These are phyloP conservation scores for Kuschelorhynchus macadamiae DNA, from an alignment of 2,888 invertebrate genomes.

Conservation along the genomic window DNA sequence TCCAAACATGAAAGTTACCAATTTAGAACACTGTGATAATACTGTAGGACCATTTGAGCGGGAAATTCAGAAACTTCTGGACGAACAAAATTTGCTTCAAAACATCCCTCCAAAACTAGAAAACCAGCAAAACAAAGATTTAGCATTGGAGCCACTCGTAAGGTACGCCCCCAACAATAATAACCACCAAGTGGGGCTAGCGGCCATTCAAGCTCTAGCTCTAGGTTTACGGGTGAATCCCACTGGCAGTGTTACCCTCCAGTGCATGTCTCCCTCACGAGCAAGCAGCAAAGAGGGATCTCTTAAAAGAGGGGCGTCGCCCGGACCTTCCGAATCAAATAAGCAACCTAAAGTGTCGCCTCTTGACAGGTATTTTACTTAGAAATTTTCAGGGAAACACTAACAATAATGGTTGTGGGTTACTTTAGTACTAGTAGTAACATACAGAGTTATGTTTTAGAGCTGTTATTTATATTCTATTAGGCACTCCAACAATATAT, in stretches of 20 bases:
- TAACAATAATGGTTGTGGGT: conserved; percentile 51
- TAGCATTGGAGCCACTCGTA: conserved; percentile 69
- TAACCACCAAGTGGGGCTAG: conserved; percentile 82
- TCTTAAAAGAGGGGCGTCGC: conserved; percentile 67
- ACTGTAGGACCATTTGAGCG: conserved; percentile 79
- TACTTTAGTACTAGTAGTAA: conserved; percentile 23
- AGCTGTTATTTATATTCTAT: neutral
- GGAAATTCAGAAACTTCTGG: conserved; percentile 84
- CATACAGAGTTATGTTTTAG: conserved; percentile 34
- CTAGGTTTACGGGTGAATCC: conserved; percentile 67
- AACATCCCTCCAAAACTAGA: conserved; percentile 75
- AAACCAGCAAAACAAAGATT: conserved; percentile 75
- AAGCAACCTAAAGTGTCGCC: conserved; percentile 68
- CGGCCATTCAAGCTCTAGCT: conserved; percentile 83
- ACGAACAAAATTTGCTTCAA: conserved; percentile 78
- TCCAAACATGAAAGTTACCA: conserved; percentile 70
- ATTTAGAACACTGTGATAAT: conserved; percentile 70
- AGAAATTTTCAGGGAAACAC: conserved; percentile 46
- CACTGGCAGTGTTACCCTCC: conserved; percentile 65
- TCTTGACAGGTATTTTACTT: conserved; percentile 66
- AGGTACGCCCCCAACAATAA: conserved; percentile 72
- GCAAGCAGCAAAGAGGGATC: conserved; percentile 71
- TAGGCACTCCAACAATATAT: no score
- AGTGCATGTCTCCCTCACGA: conserved; percentile 67
- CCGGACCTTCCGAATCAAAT: conserved; percentile 65